Base-by-base conservation (phyloP, 2,888 invertebrate genomes). In the Epistrophella euchroma region DNA sequence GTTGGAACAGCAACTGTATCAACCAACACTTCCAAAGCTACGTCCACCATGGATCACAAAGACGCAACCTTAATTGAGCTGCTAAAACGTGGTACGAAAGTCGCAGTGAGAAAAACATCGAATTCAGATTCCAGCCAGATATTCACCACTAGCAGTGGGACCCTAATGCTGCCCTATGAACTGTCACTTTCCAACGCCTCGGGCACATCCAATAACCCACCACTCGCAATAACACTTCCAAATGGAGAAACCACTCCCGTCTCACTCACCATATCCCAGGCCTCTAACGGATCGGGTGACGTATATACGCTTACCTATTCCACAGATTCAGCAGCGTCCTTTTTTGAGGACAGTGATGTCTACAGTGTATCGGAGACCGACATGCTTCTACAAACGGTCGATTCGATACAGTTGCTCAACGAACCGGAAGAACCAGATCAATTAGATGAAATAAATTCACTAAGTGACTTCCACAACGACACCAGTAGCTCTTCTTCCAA, bases 51-150 rank as follows among this genome's bases (percentile, higher is more conserved):
- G 86, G 92, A 93, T 88, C 91, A 93, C 55, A 96, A 96, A 91
- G 96, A 96, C 88, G 96, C 96, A 84, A 96, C 96, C 5, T 93
- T 97, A 55, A 96, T 96, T 87, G 97, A 96, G 91, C 93, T 97
- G 75, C 93, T 97, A 64, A 97, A 96, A 92, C 94, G 95, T 87
- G 95, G 95, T 56, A 93, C 94, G 25, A 95, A 95, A 93, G 94
- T 94, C 91, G 95, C 95, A 47, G 96, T 97, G 19, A 96, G 96
- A 92, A 93, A 96, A 89, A 94, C 96, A 66, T 80, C 89, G 4
- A 94, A 95, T 78, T 96, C 96, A 22, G 96, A 96, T 90, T 88
- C 86, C 0, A 96, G 96, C 0, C 95, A 95, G 91, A 90, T 91
- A 32, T 91, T 91, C 22, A 90, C 89, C 89, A 93, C 91, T 89